Percentiles rank a stretch among this genome's conserved stretches.
These are phyloP conservation scores for Drosophila fuyamai DNA, from an alignment of 1,140 invertebrate species.

Conservation along the genomic window DNA sequence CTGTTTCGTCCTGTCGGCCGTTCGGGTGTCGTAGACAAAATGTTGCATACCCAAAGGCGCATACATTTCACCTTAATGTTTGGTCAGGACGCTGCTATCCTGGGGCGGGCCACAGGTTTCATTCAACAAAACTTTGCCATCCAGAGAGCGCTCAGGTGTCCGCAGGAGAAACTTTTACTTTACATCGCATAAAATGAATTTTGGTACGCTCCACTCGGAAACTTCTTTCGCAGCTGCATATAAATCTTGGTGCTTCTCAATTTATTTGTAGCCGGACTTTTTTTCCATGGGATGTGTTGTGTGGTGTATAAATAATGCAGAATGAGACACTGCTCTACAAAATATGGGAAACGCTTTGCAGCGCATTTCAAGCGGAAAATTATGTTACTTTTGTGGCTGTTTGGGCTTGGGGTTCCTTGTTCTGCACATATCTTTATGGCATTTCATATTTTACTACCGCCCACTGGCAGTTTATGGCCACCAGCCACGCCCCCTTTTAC, in stretches of 20 bases:
- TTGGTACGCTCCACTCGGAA: slow-evolving; percentile 29
- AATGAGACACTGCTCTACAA: slow-evolving; percentile 28
- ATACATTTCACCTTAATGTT: slow-evolving; percentile 62
- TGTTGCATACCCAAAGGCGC: slow-evolving; percentile 51
- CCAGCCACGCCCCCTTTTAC: slow-evolving; percentile 4
- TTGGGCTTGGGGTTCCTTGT: slow-evolving; percentile 16
- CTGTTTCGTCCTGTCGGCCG: slow-evolving; percentile 1
- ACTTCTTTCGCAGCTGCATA: slow-evolving; percentile 33
- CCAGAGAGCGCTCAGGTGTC: slow-evolving; percentile 9
- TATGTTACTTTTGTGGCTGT: slow-evolving; percentile 68
- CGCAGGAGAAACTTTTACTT: slow-evolving; percentile 39
- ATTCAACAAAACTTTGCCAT: slow-evolving; percentile 15
- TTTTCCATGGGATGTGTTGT: slow-evolving; percentile 7
- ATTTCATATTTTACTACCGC: slow-evolving; percentile 63
- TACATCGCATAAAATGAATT: slow-evolving; percentile 34
- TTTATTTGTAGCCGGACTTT: slow-evolving; percentile 26
- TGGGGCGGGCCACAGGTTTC: slow-evolving; percentile 8
- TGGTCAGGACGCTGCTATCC: slow-evolving; percentile 15
- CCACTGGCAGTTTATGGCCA: slow-evolving; percentile 16
- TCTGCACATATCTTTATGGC: slow-evolving; percentile 59
- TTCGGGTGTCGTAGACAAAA: slow-evolving; percentile 41
- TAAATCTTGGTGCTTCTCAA: slow-evolving; percentile 34
- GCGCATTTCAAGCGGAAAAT: slow-evolving; percentile 67
- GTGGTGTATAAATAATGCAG: slow-evolving; percentile 32
- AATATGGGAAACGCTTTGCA: slow-evolving; percentile 57